Evolutionary conservation across 30 jellyfish, hydroid and myxozoan genomes (phyloP).

Genomic region (Cassiopea xamachana): DNA sequence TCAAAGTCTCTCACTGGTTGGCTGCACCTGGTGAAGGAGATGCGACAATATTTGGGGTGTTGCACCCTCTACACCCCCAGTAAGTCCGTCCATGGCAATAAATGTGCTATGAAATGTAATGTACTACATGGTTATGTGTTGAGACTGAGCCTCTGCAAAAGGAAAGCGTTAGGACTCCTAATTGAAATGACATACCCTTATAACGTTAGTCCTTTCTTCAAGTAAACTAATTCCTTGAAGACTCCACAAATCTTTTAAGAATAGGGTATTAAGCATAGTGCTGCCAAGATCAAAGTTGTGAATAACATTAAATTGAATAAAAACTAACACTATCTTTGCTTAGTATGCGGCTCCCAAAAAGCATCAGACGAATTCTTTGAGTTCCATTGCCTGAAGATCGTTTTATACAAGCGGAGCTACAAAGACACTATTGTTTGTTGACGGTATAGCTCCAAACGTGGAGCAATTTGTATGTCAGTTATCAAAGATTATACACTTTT

Average conservation of each 20-base stretch:
- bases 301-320: constrained; percentile 40
- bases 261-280: background rate
- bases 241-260: constrained; percentile 2
- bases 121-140: background rate
- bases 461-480: constrained; percentile 5
- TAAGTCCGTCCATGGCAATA: background rate
- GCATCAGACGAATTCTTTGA: background rate
- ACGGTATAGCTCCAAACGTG: constrained; percentile 9
- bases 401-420: constrained; percentile 11
- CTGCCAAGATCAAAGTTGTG: constrained; percentile 35
- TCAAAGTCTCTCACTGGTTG: no score
- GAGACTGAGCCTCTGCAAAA: background rate
- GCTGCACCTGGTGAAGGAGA: no score
- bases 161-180: background rate
- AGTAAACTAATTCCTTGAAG: background rate
- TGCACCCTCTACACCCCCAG: no score
- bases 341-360: constrained; percentile 37
- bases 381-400: background rate
- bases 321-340: constrained; percentile 21
- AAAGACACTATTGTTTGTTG: constrained; percentile 41
- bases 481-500: background rate
- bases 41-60: no score
- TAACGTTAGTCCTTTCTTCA: background rate
- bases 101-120: background rate
- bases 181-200: background rate